Evolutionary conservation across 2,113 vertebrate genomes (phyloP), one percentile per base, ranked within the genome.

Genomic region (Corapipo altera): DNA sequence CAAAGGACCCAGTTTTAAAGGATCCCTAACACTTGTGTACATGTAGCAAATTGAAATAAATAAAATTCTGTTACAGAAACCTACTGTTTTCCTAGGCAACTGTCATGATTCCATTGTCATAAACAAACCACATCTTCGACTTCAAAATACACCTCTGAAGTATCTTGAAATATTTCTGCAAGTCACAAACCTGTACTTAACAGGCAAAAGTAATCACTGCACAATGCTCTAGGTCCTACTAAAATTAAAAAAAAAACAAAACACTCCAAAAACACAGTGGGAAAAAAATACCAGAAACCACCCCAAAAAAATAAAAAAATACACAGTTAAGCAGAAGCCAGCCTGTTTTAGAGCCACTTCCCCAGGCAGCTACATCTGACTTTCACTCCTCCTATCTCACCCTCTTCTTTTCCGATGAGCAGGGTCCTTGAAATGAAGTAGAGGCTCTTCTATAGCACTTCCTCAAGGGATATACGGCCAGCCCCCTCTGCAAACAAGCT

Each of bases 371-470:
- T 61, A 75, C 16, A 59, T 19, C 15, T 15, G 20, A 57, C 23
- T 73, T 80, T 37, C 28, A 49, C 26, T 52, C 8, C 64, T 92
- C 22, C 37, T n/a, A 6, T 27, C 16, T 55, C 55, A 41, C 30
- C 7, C 13, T 13, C 48, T n/a, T 21, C 41, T 51, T 46, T 88
- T 32, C 35, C 0, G 0, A 32, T 7, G 5, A 86, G 27, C 10
- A 52, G 9, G 21, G 5, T 74, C 33, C 17, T 66, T 43, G 39
- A 80, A 73, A 55, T 15, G 15, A 79, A 1, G 0, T 12, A 65
- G 17, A 70, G 14, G 28, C 8, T 88, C 33, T 66, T 58, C 22
- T 23, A 5, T 0, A 51, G 23, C 39, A 55, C 11, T 22, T 55
- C 43, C 32, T 35, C 5, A 24, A 1, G 4, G 24, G 7, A 58